phyloP scores from a whole-genome alignment of 2,113 vertebrate genomes.

The Machaerirhynchus nigripectus region DNA sequence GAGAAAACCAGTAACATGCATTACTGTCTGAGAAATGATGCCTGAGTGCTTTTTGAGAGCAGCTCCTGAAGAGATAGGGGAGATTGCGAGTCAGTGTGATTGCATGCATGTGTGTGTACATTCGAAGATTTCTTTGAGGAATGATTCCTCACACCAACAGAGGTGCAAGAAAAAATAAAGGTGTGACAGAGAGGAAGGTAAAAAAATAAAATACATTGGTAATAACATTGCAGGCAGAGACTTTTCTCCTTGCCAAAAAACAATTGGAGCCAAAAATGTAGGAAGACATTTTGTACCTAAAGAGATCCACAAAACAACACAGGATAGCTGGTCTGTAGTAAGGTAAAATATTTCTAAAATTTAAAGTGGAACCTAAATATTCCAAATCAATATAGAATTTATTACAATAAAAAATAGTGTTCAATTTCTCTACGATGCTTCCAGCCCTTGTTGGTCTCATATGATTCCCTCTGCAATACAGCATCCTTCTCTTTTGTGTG shows the following conservation, averaged over 20 bases:
- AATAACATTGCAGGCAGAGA: background rate
- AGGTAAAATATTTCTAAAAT: background rate
- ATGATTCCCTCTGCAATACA: background rate
- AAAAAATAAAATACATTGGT: background rate
- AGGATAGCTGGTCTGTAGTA: background rate
- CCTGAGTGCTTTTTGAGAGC: background rate
- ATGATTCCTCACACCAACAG: background rate
- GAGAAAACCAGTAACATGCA: background rate
- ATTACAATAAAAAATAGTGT: background rate
- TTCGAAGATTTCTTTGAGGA: background rate
- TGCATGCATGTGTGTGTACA: background rate
- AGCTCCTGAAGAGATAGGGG: background rate
- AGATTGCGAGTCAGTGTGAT: background rate
- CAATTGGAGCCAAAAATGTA: background rate
- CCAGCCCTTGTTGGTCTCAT: background rate
- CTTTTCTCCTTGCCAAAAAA: background rate
- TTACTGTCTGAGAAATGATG: background rate
- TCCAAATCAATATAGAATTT: background rate
- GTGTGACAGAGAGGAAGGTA: background rate
- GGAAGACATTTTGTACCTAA: background rate
- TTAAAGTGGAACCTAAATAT: background rate
- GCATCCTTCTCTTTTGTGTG: constrained; percentile 22
- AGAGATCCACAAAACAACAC: background rate
- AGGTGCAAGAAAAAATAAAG: background rate
- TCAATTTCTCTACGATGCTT: background rate